Conservation (phyloP, 2,113 vertebrate species). For the Strix aluco region DNA sequence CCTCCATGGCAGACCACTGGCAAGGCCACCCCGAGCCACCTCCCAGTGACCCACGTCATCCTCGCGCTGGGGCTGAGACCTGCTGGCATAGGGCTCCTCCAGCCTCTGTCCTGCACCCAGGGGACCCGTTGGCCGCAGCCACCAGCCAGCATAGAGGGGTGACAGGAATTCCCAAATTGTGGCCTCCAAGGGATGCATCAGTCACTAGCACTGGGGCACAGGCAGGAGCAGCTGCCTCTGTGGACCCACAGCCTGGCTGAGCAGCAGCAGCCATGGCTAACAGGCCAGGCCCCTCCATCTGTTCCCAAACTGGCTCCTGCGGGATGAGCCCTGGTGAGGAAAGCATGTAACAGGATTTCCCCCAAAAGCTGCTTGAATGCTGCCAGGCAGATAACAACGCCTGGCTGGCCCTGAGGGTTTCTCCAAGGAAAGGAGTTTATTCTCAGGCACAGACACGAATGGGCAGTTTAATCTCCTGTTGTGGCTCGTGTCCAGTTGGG, state of each 20-base stretch:
- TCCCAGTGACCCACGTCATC: not conserved
- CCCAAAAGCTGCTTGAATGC: slow-evolving; percentile 37
- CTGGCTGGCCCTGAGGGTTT: slow-evolving; percentile 21
- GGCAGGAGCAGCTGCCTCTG: not conserved
- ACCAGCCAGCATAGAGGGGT: not conserved
- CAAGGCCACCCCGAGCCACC: not conserved
- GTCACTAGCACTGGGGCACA: not conserved
- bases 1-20: not conserved
- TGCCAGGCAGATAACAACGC: slow-evolving; percentile 29
- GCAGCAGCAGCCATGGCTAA: not conserved
- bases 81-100: not conserved
- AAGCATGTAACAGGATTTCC: slow-evolving; percentile 32
- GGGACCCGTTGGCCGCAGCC: not conserved
- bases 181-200: not conserved
- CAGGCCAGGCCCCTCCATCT: slow-evolving; percentile 14
- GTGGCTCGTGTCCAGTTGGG: not conserved
- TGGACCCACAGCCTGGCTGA: not conserved
- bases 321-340: not conserved
- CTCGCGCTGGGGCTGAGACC: not conserved
- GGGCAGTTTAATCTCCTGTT: not conserved
- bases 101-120: not conserved
- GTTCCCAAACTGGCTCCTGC: not conserved
- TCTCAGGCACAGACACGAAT: not conserved
- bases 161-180: not conserved
- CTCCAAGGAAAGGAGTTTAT: slow-evolving; percentile 38